Evolutionary conservation across 1,140 invertebrate species (phyloP).

Genomic region (Coelopa frigida): DNA sequence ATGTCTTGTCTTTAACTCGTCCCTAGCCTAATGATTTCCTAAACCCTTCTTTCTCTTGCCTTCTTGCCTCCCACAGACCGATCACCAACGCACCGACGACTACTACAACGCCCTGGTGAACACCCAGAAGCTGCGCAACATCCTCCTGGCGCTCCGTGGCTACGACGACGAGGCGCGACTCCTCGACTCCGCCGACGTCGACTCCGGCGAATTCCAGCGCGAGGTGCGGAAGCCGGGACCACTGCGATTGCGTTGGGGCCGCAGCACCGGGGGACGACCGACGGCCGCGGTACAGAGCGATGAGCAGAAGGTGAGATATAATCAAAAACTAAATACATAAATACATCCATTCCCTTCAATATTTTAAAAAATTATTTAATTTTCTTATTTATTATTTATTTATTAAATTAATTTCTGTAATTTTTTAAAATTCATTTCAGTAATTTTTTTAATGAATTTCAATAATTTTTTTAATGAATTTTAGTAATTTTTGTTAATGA

Average conservation of each 20-base stretch:
- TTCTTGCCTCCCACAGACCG: background rate
- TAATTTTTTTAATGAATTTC: background rate
- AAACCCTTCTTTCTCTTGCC: too few relatives aligned
- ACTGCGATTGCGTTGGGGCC: slow-evolving; percentile 38
- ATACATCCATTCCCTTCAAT: background rate
- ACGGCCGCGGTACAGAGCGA: too few relatives aligned
- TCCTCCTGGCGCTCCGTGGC: slow-evolving; percentile 23
- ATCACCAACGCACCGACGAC: slow-evolving; percentile 9
- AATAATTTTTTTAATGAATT: background rate
- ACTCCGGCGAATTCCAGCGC: slow-evolving; percentile 26
- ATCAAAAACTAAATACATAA: slow-evolving; percentile 12
- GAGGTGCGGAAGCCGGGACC: slow-evolving; percentile 31
- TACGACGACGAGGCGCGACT: slow-evolving; percentile 14
- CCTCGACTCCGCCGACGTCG: slow-evolving; percentile 9
- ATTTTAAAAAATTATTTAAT: background rate
- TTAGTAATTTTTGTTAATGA: too few relatives aligned
- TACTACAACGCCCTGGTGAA: slow-evolving; percentile 21
- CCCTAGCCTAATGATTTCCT: too few relatives aligned
- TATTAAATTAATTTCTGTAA: background rate
- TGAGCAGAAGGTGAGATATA: slow-evolving; percentile 19
- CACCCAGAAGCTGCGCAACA: slow-evolving; percentile 22
- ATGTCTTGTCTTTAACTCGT: background rate
- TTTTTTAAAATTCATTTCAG: background rate
- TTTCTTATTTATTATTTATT: background rate
- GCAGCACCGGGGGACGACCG: slow-evolving; percentile 40